A percentile compares a stretch with the other conserved stretches of the same genome.
phyloP scores from a whole-genome alignment of 2,113 vertebrate genomes.

The Oreotrochilus melanogaster region DNA sequence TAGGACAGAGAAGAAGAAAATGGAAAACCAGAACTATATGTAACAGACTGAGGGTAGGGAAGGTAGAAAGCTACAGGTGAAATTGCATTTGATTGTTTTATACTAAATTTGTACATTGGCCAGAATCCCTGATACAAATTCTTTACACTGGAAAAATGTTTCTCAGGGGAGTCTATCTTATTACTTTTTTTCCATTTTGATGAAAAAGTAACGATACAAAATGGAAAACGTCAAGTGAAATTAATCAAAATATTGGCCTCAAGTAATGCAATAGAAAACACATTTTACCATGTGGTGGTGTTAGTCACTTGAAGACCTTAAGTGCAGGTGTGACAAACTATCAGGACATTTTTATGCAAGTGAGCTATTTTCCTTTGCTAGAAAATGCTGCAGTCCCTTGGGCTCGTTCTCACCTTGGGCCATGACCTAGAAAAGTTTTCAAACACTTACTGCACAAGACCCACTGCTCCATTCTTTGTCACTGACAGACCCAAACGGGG shows the following conservation, averaged over 20 bases:
- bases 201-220: conserved; percentile 56
- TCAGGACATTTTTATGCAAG: background rate
- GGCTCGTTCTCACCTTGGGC: background rate
- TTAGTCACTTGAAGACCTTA: conserved; percentile 43
- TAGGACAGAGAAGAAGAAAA: background rate
- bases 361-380: background rate
- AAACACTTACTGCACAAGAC: background rate
- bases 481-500: background rate
- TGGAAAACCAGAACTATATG: background rate
- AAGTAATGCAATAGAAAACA: conserved; percentile 53
- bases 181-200: conserved; percentile 54
- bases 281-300: conserved; percentile 23
- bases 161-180: conserved; percentile 30
- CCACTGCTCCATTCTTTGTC: background rate
- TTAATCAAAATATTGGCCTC: conserved; percentile 32
- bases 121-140: conserved; percentile 31
- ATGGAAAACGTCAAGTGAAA: conserved; percentile 57
- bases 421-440: background rate
- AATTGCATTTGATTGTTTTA: background rate
- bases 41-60: background rate
- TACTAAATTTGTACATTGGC: conserved; percentile 1
- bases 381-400: background rate
- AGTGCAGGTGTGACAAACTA: conserved; percentile 36
- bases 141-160: conserved; percentile 52
- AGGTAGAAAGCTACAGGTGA: background rate